These are phyloP conservation scores for Ptychadena robeensis DNA, from an alignment of 2,797 vertebrate species.

Conservation along the genomic window DNA sequence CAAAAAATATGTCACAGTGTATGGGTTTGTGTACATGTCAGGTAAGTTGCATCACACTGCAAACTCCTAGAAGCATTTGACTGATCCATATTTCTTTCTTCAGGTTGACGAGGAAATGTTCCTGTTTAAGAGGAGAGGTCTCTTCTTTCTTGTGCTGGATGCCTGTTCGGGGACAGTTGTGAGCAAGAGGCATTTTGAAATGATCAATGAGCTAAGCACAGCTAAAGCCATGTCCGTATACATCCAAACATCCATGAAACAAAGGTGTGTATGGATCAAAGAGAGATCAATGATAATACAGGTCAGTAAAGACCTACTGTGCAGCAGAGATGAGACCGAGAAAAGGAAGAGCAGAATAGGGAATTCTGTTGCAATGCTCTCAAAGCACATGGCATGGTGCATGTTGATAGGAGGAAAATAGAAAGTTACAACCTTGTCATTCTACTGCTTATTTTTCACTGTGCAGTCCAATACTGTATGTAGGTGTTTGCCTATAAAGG, in stretches of 20 bases:
- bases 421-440: no score
- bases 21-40: not conserved
- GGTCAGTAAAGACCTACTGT: not conserved
- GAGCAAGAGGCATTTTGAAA: conserved; percentile 65
- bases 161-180: conserved; percentile 63
- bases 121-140: conserved; percentile 60
- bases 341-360: no score
- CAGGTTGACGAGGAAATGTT: conserved; percentile 66
- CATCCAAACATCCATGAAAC: conserved; percentile 64
- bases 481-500: no score
- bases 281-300: not conserved
- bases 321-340: no score
- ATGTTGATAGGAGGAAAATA: no score
- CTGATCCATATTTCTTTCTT: conserved; percentile 19
- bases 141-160: conserved; percentile 63
- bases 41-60: not conserved
- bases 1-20: no score
- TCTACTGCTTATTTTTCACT: no score
- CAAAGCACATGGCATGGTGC: no score
- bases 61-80: not conserved
- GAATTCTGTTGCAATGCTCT: no score
- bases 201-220: conserved; percentile 18
- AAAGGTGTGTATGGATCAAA: conserved; percentile 66
- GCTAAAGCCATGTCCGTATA: conserved; percentile 61
- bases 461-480: no score